A percentile compares a stretch with the other conserved stretches of the same genome.
Evolutionary conservation across 1,140 invertebrate genomes (phyloP).

Genomic region (Bactericera cockerelli): DNA sequence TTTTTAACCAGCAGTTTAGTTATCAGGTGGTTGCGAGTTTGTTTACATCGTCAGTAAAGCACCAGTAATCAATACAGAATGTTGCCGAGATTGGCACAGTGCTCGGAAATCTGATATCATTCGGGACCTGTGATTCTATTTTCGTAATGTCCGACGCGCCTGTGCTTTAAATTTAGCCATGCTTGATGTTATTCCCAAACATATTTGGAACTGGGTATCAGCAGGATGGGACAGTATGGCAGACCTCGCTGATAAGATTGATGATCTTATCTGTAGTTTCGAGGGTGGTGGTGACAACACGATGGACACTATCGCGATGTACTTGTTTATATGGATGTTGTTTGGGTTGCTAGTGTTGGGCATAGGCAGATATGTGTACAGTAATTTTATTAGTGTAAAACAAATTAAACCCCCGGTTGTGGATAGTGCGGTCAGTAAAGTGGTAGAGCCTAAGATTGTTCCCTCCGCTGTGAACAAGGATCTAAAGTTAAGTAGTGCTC

Average conservation of each 20-base stretch:
- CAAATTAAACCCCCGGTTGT: constrained; percentile 9
- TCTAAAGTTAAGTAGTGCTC: constrained; percentile 4
- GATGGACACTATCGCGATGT: constrained; percentile 80
- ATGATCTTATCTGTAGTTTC: constrained; percentile 84
- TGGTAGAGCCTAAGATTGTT: constrained; percentile 11
- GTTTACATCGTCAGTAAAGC: constrained; percentile 1
- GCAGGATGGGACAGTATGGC: constrained; percentile 63
- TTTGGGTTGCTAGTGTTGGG: constrained; percentile 63
- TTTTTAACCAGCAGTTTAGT: neutral
- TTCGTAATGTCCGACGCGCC: constrained; percentile 23
- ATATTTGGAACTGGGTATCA: constrained; percentile 38
- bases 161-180: constrained; percentile 39
- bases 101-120: constrained; percentile 19
- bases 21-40: constrained; percentile 6
- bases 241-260: constrained; percentile 78
- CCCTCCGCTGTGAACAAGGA: constrained; percentile 3
- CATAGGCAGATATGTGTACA: constrained; percentile 62
- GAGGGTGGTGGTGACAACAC: constrained; percentile 56
- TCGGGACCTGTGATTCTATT: constrained; percentile 19
- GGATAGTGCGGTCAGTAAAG: constrained; percentile 11
- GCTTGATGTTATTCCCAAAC: constrained; percentile 31
- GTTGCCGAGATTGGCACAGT: neutral
- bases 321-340: constrained; percentile 74
- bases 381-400: constrained; percentile 35
- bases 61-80: neutral